These are phyloP conservation scores for Cardiocondyla obscurior DNA, from an alignment of 1,140 invertebrate species.

Conservation along the genomic window DNA sequence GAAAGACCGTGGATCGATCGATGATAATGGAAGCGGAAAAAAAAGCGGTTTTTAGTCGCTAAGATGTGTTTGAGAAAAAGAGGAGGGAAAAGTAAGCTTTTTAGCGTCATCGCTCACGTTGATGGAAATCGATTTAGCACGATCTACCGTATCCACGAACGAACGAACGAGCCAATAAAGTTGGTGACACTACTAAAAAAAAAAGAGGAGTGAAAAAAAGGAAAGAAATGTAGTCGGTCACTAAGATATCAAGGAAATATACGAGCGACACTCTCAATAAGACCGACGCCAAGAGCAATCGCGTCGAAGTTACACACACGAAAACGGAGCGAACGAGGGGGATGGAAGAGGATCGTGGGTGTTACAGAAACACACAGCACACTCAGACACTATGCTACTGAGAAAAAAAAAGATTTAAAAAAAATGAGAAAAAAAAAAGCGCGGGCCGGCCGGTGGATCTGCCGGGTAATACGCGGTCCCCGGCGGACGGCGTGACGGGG, in stretches of 20 bases:
- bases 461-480: slow-evolving; percentile 32
- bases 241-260: neutral
- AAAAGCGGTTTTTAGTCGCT: slow-evolving; percentile 2
- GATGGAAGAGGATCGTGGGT: neutral
- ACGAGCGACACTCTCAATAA: neutral
- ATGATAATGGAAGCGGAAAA: neutral
- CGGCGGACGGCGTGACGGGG: slow-evolving; percentile 1
- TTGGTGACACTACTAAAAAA: neutral
- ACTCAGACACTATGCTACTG: slow-evolving; percentile 72
- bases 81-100: neutral
- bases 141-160: neutral
- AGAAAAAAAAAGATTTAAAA: slow-evolving; percentile 45
- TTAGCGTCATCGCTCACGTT: neutral
- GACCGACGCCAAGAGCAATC: neutral
- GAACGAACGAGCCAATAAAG: neutral
- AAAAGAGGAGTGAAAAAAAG: neutral
- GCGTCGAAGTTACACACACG: slow-evolving; percentile 7
- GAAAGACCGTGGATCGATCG: neutral
- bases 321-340: neutral
- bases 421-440: too few species aligned
- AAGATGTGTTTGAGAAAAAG: neutral
- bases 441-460: slow-evolving; percentile 15
- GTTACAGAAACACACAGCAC: slow-evolving; percentile 75
- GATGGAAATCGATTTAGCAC: neutral
- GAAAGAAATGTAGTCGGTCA: neutral